These are phyloP conservation scores for Drosophila barbarae DNA, from an alignment of 2,888 invertebrate species.

Conservation along the genomic window DNA sequence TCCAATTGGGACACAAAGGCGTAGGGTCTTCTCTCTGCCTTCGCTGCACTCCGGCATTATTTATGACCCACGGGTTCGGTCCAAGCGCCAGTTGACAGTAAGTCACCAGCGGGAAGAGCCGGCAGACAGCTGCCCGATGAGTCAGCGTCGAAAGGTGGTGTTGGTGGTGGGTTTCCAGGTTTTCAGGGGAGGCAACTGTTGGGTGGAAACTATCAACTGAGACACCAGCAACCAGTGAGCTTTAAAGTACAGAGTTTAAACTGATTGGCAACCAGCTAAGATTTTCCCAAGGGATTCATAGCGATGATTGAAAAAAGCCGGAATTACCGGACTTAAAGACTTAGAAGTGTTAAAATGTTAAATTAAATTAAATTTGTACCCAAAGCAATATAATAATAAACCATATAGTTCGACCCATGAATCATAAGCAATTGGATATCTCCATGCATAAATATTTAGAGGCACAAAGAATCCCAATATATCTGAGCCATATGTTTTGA, in stretches of 20 bases:
- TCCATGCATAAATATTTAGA: neutral
- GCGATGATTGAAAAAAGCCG: neutral
- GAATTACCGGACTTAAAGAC: neutral
- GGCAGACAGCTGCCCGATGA: conserved; percentile 42
- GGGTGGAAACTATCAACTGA: conserved; percentile 9
- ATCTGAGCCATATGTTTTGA: conserved; percentile 7
- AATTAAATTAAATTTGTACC: too few species aligned
- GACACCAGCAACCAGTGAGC: neutral
- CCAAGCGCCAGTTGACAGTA: conserved; percentile 69
- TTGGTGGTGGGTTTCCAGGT: conserved; percentile 43
- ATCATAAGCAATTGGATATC: neutral
- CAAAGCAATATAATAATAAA: neutral
- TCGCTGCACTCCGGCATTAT: conserved; percentile 44
- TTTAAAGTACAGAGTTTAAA: neutral
- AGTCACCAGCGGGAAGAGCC: conserved; percentile 44
- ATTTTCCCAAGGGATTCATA: neutral
- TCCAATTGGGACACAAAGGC: conserved; percentile 21
- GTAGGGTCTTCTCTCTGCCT: conserved; percentile 22
- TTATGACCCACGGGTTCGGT: conserved; percentile 54
- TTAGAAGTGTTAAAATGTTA: too few species aligned
- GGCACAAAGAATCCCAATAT: neutral
- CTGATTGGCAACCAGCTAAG: neutral
- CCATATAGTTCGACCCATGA: neutral
- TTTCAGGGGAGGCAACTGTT: conserved; percentile 1
- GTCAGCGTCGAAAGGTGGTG: conserved; percentile 44